Evolutionary conservation across 2,888 invertebrate species (phyloP), one percentile per base, ranked within the genome.

Genomic region (Candidula unifasciata): DNA sequence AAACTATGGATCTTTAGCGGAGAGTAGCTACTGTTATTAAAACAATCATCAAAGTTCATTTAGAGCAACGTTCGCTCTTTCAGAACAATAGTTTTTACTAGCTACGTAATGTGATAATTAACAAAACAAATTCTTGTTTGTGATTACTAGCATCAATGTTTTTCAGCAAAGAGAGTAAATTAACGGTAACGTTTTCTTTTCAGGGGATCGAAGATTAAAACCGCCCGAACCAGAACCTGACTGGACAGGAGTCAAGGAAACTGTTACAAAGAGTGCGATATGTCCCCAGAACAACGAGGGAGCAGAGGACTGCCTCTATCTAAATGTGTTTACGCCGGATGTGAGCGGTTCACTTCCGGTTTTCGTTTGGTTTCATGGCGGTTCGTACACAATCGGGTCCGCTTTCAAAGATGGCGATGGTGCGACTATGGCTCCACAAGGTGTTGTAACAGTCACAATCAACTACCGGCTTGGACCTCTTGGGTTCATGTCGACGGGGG

Each of bases 281-380:
- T 77, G 77, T 60, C 60, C 60, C 21, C 77, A 77, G 35, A 54
- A 52, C 30, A 54, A 44, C 13, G 66, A 27, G 24, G 35, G 66
- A 68, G 5, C 81, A 18, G 82, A 82, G 74, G 82, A 82, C 44
- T 82, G 82, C 64, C 64, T 82, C 18, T 73, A 60, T 44, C 74
- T 82, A 44, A 82, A 74, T 27, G 74, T 82, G 30, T 82, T 74
- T 30, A 57, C 82, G 1, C 73, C 82, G 60, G 44, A 73, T 37
- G 27, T 82, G 21, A 73, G 37, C 5, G 27, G n/a, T 3, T 82
- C 82, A 27, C 37, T 30, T 30, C 79, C 79, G 18, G 79, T 79
- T 37, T 18, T 79, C n/a, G 79, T 79, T 6, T 79, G 79, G 79
- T 44, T 79, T 30, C 79, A 79, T 16, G 79, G 79, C 0, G 79